phyloP scores from a whole-genome alignment of 2,113 vertebrate species.

The Jacana jacana region DNA sequence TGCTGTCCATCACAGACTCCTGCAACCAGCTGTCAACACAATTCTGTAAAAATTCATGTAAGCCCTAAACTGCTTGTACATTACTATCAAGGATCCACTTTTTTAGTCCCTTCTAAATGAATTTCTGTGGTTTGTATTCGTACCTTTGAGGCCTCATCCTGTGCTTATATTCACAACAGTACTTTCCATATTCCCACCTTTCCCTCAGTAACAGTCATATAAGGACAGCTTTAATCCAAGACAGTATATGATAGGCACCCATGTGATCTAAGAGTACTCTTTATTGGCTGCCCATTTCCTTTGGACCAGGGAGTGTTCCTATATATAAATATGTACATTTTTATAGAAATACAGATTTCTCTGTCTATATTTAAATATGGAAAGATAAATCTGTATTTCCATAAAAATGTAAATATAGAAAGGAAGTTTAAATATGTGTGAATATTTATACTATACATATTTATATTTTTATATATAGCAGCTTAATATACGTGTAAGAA shows the following conservation, averaged over 20 bases:
- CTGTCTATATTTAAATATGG: not conserved
- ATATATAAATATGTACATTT: not conserved
- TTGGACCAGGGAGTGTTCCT: not conserved
- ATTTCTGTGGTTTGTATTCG: not conserved
- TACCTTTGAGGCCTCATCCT: not conserved
- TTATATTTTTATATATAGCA: not conserved
- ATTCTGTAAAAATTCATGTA: not conserved
- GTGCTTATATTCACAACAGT: not conserved
- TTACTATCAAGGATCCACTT: not conserved
- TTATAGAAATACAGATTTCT: not conserved
- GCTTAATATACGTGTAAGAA: not conserved
- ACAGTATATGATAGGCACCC: not conserved
- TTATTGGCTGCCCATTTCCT: not conserved
- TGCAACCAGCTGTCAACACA: not conserved
- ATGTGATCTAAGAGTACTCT: rapidly evolving
- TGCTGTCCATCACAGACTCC: not conserved
- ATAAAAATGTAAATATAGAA: not conserved
- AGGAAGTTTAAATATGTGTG: not conserved
- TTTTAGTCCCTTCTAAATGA: not conserved
- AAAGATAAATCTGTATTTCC: not conserved
- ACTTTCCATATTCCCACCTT: not conserved
- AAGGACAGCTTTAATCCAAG: not conserved
- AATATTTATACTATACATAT: not conserved
- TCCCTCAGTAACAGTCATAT: not conserved
- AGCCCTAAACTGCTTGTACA: not conserved